These are phyloP conservation scores for Ctenopoma kingsleyae DNA, from an alignment of 2,797 vertebrate genomes.

Conservation along the genomic window DNA sequence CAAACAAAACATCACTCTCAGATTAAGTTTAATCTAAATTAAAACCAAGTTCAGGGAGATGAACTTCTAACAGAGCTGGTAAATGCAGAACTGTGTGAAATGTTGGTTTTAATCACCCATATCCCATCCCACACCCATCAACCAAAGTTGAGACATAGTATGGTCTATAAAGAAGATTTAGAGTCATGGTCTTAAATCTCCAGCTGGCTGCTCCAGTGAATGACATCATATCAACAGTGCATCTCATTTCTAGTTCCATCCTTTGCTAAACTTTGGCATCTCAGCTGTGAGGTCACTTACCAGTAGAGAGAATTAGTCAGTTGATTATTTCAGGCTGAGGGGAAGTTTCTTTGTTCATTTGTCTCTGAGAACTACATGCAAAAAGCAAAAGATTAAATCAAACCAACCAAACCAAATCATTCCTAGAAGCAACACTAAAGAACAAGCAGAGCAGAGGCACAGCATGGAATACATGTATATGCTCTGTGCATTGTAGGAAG, in stretches of 20 bases:
- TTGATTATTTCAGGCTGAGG: slow-evolving; percentile 48
- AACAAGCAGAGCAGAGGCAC: slow-evolving; percentile 70
- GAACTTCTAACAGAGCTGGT: slow-evolving; percentile 6
- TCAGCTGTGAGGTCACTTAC: slow-evolving; percentile 72
- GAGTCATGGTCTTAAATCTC: slow-evolving; percentile 38
- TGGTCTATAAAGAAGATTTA: slow-evolving; percentile 50
- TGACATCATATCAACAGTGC: slow-evolving; percentile 51
- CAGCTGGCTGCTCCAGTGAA: slow-evolving; percentile 48
- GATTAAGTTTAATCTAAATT: slow-evolving; percentile 27
- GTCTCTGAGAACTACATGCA: slow-evolving; percentile 50
- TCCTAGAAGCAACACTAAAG: slow-evolving; percentile 43
- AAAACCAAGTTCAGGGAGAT: slow-evolving; percentile 42
- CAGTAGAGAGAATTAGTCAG: slow-evolving; percentile 43
- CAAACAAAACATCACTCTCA: slow-evolving; percentile 33
- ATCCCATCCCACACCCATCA: slow-evolving; percentile 30
- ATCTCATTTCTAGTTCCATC: slow-evolving; percentile 45
- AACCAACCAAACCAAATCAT: slow-evolving; percentile 52
- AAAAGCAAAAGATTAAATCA: slow-evolving; percentile 29
- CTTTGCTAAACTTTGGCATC: slow-evolving; percentile 78
- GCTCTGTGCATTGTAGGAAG: slow-evolving; percentile 45
- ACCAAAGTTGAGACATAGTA: slow-evolving; percentile 36
- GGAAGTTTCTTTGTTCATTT: slow-evolving; percentile 39
- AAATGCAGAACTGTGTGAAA: slow-evolving; percentile 38
- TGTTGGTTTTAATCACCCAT: slow-evolving; percentile 41
- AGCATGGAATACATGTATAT: slow-evolving; percentile 59